Base-by-base conservation (phyloP, 2,888 invertebrate species). In the Andrena fulva region DNA sequence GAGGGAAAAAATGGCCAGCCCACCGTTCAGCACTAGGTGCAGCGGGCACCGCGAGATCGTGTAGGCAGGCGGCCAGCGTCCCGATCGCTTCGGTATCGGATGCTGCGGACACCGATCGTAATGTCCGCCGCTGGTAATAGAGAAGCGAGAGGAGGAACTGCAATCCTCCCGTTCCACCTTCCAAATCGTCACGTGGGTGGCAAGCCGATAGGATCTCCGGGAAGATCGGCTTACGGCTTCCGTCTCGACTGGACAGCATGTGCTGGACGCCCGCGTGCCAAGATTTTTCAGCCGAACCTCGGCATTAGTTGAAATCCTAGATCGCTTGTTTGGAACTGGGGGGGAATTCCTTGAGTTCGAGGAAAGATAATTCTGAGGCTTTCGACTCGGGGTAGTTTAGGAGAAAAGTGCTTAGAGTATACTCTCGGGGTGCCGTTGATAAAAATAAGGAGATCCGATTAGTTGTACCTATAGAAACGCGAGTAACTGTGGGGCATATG, bases 151-250 rank as follows among this genome's bases (percentile, higher is more conserved):
- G 59, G 62, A 35, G 59, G 66, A 67, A 59, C 75, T 74, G 82
- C 72, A 76, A 85, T 81, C 80, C 62, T 78, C 73, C 42, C 66
- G 66, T 78, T 72, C 68, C 84, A 75, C 77, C 80, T 77, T 75
- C 84, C 73, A 70, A 84, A 81, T 67, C 75, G 71, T 75, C 77
- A 67, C 83, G 88, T 86, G 82, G 86, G 87, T 67, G 87, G 80
- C 76, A 77, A 78, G 80, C 74, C 87, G 87, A 87, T 87, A 88
- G 86, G 75, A 88, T 87, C 85, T 59, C 77, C 35, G 56, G 29
- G 76, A 80, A 78, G 87, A 87, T 87, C 87, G 82, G 87, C 87
- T 87, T 87, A 87, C 87, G 75, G 85, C 87, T 87, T 87, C 87
- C 84, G 87, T 87, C 82, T 52, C 75, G 71, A 78, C 67, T 33